Evolutionary conservation across 1,140 invertebrate genomes (phyloP), one percentile per base, ranked within the genome.

Genomic region (Dendrolimus punctatus): DNA sequence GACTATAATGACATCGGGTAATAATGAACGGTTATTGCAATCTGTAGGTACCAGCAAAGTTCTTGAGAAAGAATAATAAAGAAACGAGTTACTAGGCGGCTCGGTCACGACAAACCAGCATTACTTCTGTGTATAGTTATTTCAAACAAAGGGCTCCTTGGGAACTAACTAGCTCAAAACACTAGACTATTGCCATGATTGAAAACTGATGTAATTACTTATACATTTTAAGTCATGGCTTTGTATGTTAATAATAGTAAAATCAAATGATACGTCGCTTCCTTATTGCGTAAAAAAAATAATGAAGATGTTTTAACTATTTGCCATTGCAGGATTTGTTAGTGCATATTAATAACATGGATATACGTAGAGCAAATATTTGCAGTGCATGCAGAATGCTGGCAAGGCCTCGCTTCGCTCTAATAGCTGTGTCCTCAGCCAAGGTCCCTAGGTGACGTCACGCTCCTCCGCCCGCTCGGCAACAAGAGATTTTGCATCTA

Each of bases 401-500:
- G 55, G 66, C 72, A 76, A 80, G 75, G 73, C 72, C 73, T 79
- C 70, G 73, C 73, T 63, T 71, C 64, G 71, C 68, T 80, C 71
- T 78, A 80, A 76, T 76, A 81, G 70, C 55, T 62, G 62, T 67
- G 79, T 82, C 73, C 76, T 79, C 71, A 68, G 54, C 62, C 81
- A 83, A 85, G 76, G 78, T 75, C 73, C 76, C 64, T 60, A 68
- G 67, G 58, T 81, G 78, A 75, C 76, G 78, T 81, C 73, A 85
- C 39, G 45, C 66, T 67, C 64, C 70, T 77, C 73, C 73, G 73
- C 68, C 66, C 60, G 73, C 68, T 68, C 60, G 64, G 66, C 71
- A 76, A 71, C 66, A 73, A 72, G 62, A 71, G 65, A 72, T 72
- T 76, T 74, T 57, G 57, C 61, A 67, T 57, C 48, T 23, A 23